These are phyloP conservation scores for Lacerta bilineata DNA, from an alignment of 2,797 vertebrate species.

Conservation along the genomic window DNA sequence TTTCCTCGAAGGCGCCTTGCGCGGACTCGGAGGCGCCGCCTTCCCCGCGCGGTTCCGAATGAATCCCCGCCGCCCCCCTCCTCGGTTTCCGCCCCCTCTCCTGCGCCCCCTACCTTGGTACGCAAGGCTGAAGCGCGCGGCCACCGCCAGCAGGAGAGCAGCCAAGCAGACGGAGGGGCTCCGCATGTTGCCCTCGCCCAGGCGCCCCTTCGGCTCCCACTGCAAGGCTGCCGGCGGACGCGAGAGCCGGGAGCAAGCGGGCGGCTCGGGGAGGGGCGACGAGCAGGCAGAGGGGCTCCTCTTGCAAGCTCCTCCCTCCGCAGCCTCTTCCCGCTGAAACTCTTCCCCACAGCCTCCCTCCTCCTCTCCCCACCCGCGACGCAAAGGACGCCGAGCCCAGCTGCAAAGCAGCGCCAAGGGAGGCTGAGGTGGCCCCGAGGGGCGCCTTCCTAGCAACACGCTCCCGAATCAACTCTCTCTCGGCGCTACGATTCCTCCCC, in stretches of 20 bases:
- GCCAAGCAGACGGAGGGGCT: slow-evolving; percentile 58
- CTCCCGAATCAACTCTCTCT: background rate
- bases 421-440: background rate
- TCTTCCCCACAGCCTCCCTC: background rate
- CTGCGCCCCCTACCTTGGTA: slow-evolving; percentile 72
- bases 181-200: slow-evolving; percentile 66
- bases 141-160: slow-evolving; percentile 64
- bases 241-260: slow-evolving; percentile 32
- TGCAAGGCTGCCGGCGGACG: slow-evolving; percentile 24
- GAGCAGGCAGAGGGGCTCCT: slow-evolving; percentile 19
- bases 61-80: background rate
- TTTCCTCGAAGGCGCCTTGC: background rate
- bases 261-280: slow-evolving; percentile 33
- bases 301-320: slow-evolving; percentile 51
- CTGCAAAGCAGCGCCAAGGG: slow-evolving; percentile 1
- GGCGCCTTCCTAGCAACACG: background rate
- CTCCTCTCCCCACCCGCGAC: slow-evolving; percentile 41
- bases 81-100: background rate
- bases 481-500: background rate
- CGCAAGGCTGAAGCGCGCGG: slow-evolving; percentile 52
- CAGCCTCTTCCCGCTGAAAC: background rate
- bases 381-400: background rate
- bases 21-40: background rate
- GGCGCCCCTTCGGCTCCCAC: slow-evolving; percentile 18
- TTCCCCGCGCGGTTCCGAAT: background rate